These are phyloP conservation scores for Xestia rhomboidea DNA, from an alignment of 2,888 invertebrate species.

Conservation along the genomic window DNA sequence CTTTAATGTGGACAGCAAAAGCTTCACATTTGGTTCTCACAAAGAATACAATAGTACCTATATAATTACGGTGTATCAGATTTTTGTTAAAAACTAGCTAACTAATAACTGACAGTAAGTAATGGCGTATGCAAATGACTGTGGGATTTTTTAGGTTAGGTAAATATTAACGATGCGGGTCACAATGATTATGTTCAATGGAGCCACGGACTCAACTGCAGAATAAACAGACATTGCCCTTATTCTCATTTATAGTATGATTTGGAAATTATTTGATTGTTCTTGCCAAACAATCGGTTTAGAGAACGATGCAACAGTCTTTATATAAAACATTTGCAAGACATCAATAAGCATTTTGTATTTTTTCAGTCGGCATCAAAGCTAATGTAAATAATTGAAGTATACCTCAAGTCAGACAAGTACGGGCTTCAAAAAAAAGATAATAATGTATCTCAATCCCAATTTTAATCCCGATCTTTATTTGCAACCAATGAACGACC, in stretches of 20 bases:
- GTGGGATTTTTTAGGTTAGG: slow-evolving; percentile 62
- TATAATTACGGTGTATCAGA: slow-evolving; percentile 34
- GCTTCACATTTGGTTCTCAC: slow-evolving; percentile 43
- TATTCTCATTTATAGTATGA: slow-evolving; percentile 5
- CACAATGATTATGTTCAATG: slow-evolving; percentile 54
- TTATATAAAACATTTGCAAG: not conserved
- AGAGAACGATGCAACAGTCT: not conserved
- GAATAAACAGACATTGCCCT: slow-evolving; percentile 3
- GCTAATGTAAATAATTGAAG: not conserved
- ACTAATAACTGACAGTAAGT: slow-evolving; percentile 39
- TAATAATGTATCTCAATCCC: no score
- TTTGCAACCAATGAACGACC: no score
- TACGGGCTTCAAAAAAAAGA: not conserved
- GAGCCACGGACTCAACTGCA: slow-evolving; percentile 21
- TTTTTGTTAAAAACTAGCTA: slow-evolving; percentile 28
- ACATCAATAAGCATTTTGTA: not conserved
- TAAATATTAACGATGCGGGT: slow-evolving; percentile 54
- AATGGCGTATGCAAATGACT: slow-evolving; percentile 64
- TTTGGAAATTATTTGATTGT: slow-evolving; percentile 12
- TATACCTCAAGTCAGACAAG: not conserved
- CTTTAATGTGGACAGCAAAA: slow-evolving; percentile 19
- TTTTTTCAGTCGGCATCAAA: not conserved
- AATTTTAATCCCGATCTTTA: no score
- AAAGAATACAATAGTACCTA: slow-evolving; percentile 51
- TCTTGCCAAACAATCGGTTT: not conserved